Evolutionary conservation across 2,888 invertebrate species (phyloP).

Genomic region (Hirtodrosophila confusa): DNA sequence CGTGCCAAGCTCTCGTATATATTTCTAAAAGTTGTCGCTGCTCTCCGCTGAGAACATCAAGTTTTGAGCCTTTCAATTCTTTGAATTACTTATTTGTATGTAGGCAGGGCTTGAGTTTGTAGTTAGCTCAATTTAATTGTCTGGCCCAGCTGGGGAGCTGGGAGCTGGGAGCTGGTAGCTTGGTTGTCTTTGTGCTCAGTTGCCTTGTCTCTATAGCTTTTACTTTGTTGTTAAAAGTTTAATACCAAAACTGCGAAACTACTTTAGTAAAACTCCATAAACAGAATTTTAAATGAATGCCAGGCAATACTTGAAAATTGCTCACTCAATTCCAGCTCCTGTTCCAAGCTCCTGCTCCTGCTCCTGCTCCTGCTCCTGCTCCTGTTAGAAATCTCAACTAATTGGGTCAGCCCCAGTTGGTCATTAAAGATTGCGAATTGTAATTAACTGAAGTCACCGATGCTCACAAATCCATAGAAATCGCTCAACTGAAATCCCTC

Average conservation of each 20-base stretch:
- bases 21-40: constrained; percentile 52
- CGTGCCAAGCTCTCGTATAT: constrained; percentile 26
- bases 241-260: constrained; percentile 35
- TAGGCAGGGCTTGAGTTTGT: background rate
- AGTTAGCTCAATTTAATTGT: background rate
- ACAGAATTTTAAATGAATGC: constrained; percentile 67
- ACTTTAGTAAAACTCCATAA: constrained; percentile 45
- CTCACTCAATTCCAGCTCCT: constrained; percentile 11
- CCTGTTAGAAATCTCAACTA: constrained; percentile 40
- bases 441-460: constrained; percentile 67
- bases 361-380: constrained; percentile 2
- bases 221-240: constrained; percentile 18
- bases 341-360: constrained; percentile 30
- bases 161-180: background rate
- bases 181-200: background rate
- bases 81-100: constrained; percentile 3
- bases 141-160: background rate
- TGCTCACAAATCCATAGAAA: constrained; percentile 51
- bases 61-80: constrained; percentile 45
- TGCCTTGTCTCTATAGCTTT: too few species aligned
- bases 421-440: constrained; percentile 63
- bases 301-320: constrained; percentile 11
- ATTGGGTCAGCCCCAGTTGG: constrained; percentile 66
- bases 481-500: constrained; percentile 1
- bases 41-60: constrained; percentile 32